Percentiles rank a stretch among this genome's conserved stretches.
These are phyloP conservation scores for Eufriesea mexicana DNA, from an alignment of 1,140 invertebrate genomes.

Conservation along the genomic window DNA sequence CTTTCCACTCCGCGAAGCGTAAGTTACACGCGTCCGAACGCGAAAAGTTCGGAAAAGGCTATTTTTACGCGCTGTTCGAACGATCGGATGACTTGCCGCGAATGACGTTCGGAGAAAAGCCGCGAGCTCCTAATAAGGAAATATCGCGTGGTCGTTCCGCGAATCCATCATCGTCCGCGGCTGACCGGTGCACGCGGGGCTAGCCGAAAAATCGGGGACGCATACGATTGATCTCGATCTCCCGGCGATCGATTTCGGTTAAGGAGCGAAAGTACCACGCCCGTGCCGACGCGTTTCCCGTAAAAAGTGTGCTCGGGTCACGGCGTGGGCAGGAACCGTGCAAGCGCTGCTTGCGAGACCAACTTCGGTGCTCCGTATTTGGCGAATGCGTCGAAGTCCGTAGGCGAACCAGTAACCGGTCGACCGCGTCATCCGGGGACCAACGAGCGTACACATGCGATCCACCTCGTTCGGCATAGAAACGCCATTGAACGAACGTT, in stretches of 20 bases:
- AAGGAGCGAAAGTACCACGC: constrained; percentile 66
- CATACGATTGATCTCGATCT: constrained; percentile 35
- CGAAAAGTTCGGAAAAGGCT: background rate
- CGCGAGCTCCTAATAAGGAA: background rate
- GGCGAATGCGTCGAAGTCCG: constrained; percentile 70
- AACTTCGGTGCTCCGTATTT: constrained; percentile 73
- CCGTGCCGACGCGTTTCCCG: constrained; percentile 47
- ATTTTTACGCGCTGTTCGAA: background rate
- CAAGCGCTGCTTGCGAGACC: constrained; percentile 5
- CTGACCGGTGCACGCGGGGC: background rate
- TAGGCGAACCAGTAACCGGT: constrained; percentile 72
- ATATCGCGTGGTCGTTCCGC: background rate
- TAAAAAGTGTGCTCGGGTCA: constrained; percentile 71
- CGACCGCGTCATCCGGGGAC: constrained; percentile 56
- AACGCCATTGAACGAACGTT: constrained; percentile 2
- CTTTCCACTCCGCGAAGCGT: background rate
- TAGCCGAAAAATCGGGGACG: constrained; percentile 7
- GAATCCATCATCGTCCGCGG: background rate
- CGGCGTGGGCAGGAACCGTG: constrained; percentile 68
- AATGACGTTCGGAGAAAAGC: background rate
- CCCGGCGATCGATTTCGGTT: constrained; percentile 45
- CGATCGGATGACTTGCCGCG: background rate
- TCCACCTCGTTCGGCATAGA: background rate
- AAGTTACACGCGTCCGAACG: background rate
- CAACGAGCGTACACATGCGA: background rate